phyloP scores from a whole-genome alignment of 1,140 invertebrate species.

The Trialeurodes vaporariorum region DNA sequence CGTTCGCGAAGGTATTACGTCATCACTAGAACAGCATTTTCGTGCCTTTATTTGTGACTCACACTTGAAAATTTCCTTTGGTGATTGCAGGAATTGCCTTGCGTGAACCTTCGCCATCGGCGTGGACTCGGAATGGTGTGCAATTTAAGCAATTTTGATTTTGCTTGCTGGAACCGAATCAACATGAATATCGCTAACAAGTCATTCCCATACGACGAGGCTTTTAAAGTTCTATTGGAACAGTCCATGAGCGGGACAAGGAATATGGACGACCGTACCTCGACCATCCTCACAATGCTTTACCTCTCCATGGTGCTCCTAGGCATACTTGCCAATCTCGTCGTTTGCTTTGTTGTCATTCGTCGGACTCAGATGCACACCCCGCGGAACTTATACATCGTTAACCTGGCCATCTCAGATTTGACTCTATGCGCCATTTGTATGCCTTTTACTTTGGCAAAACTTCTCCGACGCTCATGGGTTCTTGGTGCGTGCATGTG shows the following conservation, averaged over 20 bases:
- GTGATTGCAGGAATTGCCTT: too few species aligned
- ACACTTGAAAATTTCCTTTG: too few species aligned
- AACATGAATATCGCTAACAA: not conserved
- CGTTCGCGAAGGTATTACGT: too few species aligned
- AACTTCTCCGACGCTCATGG: slow-evolving; percentile 33
- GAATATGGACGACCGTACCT: not conserved
- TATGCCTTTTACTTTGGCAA: slow-evolving; percentile 44
- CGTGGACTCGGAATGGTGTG: too few species aligned
- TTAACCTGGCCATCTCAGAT: slow-evolving; percentile 46
- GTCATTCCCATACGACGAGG: not conserved
- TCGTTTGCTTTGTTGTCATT: slow-evolving; percentile 36
- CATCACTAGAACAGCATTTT: too few species aligned
- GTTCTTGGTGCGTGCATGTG: slow-evolving; percentile 38
- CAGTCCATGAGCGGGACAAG: not conserved
- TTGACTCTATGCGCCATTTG: slow-evolving; percentile 43
- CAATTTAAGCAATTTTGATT: not conserved
- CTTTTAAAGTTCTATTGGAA: not conserved
- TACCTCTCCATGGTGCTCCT: slow-evolving; percentile 34
- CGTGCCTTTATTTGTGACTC: too few species aligned
- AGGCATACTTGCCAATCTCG: slow-evolving; percentile 34
- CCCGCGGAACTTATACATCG: slow-evolving; percentile 47
- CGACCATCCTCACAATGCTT: slow-evolving; percentile 26
- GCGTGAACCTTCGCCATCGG: too few species aligned
- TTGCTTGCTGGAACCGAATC: not conserved
- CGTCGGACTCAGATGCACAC: slow-evolving; percentile 28